Base-by-base conservation (phyloP, 1,140 invertebrate species). In the Pseudoatta argentina region DNA sequence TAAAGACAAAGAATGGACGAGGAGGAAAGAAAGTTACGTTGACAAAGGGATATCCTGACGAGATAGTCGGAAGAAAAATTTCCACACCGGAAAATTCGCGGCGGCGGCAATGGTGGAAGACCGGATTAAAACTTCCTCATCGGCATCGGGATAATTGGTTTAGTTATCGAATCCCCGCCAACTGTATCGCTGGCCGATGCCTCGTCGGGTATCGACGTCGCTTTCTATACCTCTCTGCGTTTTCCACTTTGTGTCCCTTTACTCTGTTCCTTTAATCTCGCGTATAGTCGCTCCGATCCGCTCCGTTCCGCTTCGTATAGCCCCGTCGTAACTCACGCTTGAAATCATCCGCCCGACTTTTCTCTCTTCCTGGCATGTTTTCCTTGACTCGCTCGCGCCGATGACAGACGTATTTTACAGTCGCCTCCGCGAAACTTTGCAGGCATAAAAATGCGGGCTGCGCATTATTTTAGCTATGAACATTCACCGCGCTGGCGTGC, bases 51-150 rank as follows among this genome's bases (percentile, higher is more conserved):
- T 69, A 72, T 64, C 66, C 57, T 44, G 66, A 18, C 48, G 27
- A 59, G 66, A 81, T 75, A 55, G 82, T 67, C n/a, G 30, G 87
- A 91, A 86, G 88, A 89, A 91, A 89, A 87, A 91, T 91, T 91
- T 87, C 57, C 67, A 83, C 82, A 67, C 59, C 39, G 73, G 64
- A 64, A 72, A 85, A 61, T 78, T 53, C 77, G 71, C 63, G 64
- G 86, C 57, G 64, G n/a, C 18, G 85, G 57, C 77, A 18, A 55
- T 53, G 79, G 34, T 27, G 73, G 55, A 67, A 77, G 79, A 82
- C 76, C 79, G 91, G 90, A 93, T 93, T 93, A 93, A 93, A 93
- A 93, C 91, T 93, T 93, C 93, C 78, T 90, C 88, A 93, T 93
- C 82, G 88, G 86, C 73, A 90, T 77, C 55, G 67, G 78, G 87